Conservation (phyloP, 2,888 invertebrate genomes). For the Podabrus alpinus region DNA sequence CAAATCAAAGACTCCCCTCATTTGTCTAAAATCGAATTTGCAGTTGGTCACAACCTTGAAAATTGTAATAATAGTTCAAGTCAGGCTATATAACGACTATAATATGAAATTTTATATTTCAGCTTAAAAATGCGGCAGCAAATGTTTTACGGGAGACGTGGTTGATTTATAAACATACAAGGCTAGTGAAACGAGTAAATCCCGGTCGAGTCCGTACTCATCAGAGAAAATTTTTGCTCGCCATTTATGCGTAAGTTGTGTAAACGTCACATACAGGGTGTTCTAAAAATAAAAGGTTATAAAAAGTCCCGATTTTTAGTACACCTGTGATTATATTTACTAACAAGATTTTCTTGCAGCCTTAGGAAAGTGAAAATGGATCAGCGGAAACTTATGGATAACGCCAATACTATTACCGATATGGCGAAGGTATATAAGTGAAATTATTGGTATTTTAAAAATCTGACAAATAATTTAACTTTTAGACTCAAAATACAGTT, state of each 20-base stretch:
- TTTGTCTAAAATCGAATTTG: too few species aligned
- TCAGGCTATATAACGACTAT: too few species aligned
- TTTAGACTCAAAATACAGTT: conserved; percentile 95
- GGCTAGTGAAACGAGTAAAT: conserved; percentile 96
- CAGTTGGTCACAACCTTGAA: too few species aligned
- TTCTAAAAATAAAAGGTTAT: too few species aligned
- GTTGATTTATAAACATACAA: conserved; percentile 99
- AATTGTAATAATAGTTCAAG: too few species aligned
- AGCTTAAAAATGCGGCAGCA: conserved; percentile 99
- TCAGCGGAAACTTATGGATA: conserved; percentile 98
- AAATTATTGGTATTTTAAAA: background rate
- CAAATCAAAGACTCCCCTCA: too few species aligned
- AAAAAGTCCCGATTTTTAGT: too few species aligned
- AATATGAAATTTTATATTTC: conserved; percentile 44
- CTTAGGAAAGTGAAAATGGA: conserved; percentile 99
- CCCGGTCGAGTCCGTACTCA: conserved; percentile 95
- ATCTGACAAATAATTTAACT: conserved; percentile 32
- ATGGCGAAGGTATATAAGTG: conserved; percentile 89
- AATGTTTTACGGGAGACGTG: conserved; percentile 99
- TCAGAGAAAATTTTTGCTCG: conserved; percentile 98
- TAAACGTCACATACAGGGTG: background rate
- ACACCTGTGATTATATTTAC: too few species aligned
- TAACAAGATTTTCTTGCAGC: conserved; percentile 60
- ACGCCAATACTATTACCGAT: conserved; percentile 98
- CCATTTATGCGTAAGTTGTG: conserved; percentile 95